Conservation (phyloP, 2,888 invertebrate species). For the Dasysyrphus tricinctus region DNA sequence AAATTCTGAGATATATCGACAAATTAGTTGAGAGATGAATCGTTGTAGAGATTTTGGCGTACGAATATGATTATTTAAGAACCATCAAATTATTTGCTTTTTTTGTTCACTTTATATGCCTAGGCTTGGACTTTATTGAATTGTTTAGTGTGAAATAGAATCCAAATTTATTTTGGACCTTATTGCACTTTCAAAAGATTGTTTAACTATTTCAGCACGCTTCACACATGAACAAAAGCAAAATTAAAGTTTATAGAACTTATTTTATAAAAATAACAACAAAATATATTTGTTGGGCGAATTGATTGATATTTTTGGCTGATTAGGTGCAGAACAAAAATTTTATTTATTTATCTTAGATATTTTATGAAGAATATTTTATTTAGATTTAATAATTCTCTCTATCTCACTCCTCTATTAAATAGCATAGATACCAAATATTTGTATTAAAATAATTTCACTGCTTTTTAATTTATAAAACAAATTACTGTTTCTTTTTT, state of each 20-base stretch:
- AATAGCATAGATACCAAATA: not conserved
- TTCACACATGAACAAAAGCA: not conserved
- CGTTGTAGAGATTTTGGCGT: too few relatives aligned
- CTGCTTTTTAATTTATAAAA: not conserved
- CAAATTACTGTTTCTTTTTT: not conserved
- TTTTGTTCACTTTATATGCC: not conserved
- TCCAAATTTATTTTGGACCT: not conserved
- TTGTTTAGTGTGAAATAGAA: not conserved
- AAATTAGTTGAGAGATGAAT: too few relatives aligned
- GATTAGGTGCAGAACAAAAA: not conserved
- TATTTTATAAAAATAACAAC: not conserved
- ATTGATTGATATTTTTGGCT: slow-evolving; percentile 6
- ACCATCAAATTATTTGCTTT: not conserved
- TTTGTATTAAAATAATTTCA: not conserved
- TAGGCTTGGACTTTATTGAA: not conserved
- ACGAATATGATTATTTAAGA: too few relatives aligned
- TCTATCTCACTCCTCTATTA: not conserved
- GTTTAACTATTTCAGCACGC: not conserved
- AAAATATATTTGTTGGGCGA: not conserved
- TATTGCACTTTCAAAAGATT: slow-evolving; percentile 2
- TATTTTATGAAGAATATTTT: not conserved
- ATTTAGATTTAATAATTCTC: not conserved
- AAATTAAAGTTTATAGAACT: not conserved
- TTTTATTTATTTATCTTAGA: not conserved
- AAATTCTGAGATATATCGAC: too few relatives aligned